Conservation (phyloP, 2,113 vertebrate species). For the Ploceus nigricollis region DNA sequence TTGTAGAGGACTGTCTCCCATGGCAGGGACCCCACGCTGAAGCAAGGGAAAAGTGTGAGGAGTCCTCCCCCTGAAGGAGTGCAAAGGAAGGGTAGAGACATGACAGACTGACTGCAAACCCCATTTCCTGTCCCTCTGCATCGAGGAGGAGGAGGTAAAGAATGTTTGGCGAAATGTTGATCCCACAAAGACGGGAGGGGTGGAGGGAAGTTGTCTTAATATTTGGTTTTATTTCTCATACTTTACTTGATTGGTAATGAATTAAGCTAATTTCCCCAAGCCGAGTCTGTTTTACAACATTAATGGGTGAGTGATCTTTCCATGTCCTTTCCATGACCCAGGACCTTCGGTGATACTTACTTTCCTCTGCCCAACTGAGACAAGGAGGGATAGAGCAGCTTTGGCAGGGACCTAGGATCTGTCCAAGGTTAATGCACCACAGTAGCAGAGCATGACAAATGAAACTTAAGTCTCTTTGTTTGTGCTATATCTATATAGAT, state of each 20-base stretch:
- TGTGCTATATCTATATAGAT: not conserved
- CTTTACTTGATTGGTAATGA: not conserved
- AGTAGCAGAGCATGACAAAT: not conserved
- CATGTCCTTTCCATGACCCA: not conserved
- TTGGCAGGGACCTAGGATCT: not conserved
- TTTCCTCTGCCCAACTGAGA: not conserved
- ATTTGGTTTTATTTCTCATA: not conserved
- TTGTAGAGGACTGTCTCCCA: not conserved
- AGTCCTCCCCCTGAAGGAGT: not conserved
- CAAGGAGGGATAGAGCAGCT: not conserved
- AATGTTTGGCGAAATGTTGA: not conserved
- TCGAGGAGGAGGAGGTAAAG: not conserved
- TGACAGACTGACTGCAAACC: not conserved
- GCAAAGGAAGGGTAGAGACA: not conserved
- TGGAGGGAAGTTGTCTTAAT: not conserved
- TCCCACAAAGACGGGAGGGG: not conserved
- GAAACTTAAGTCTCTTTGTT: not conserved
- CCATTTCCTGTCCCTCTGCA: not conserved
- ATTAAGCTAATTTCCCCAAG: not conserved
- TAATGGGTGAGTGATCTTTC: not conserved
- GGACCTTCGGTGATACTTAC: not conserved
- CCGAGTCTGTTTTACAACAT: not conserved
- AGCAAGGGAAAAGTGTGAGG: not conserved
- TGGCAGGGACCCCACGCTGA: not conserved
- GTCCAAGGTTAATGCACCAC: not conserved